phyloP scores from a whole-genome alignment of 2,113 vertebrate species.

The Aplodontia rufa region DNA sequence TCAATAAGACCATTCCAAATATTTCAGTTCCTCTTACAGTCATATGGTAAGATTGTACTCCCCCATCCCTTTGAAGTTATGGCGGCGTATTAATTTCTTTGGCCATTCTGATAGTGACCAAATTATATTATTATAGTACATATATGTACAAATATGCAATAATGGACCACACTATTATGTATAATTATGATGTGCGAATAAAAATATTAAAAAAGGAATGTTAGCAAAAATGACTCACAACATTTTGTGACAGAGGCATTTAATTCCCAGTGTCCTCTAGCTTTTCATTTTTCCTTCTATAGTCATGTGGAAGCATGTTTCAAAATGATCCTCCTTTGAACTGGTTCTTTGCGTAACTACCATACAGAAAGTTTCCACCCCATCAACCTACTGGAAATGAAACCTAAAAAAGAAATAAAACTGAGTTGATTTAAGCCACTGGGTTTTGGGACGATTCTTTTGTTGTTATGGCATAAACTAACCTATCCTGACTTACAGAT shows the following conservation, averaged over 20 bases:
- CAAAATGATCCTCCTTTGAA: neutral
- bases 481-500: neutral
- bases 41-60: conserved; percentile 21
- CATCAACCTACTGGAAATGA: neutral
- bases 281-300: neutral
- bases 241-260: conserved; percentile 8
- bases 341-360: neutral
- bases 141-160: too few relatives aligned
- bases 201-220: neutral
- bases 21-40: neutral
- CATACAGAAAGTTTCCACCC: neutral
- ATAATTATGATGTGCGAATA: too few relatives aligned
- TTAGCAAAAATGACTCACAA: neutral
- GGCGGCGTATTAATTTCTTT: neutral
- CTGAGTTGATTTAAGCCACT: too few relatives aligned
- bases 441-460: neutral
- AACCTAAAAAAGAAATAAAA: conserved; percentile 17
- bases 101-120: neutral
- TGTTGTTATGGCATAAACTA: neutral
- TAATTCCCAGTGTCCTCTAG: neutral
- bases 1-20: neutral
- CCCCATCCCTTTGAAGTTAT: neutral
- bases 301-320: neutral
- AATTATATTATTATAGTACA: too few relatives aligned
- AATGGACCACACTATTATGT: too few relatives aligned